A percentile compares a stretch with the other conserved stretches of the same genome.
Conservation (phyloP, 2,113 vertebrate genomes). For the Malurus alboscapulatus region DNA sequence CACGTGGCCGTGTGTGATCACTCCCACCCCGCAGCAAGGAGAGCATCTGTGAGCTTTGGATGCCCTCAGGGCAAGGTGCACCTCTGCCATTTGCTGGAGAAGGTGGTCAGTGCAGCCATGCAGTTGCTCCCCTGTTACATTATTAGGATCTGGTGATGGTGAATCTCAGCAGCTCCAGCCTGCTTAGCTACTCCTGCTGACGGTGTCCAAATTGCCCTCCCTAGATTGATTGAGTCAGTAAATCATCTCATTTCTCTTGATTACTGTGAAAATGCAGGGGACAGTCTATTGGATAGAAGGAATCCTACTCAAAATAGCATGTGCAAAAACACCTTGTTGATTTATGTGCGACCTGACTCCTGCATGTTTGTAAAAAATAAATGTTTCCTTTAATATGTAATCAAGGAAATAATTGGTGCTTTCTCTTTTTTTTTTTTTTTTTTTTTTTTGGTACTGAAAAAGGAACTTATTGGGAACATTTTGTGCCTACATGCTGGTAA, state of each 20-base stretch:
- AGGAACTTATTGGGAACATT: constrained; percentile 1
- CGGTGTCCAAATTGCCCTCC: neutral
- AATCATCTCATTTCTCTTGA: neutral
- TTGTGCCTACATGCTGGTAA: constrained; percentile 29
- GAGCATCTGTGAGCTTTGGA: neutral
- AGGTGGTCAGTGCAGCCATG: neutral
- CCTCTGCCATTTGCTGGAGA: neutral
- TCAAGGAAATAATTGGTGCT: constrained; percentile 37
- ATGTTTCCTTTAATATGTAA: constrained; percentile 29
- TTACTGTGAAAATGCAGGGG: neutral
- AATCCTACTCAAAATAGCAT: neutral
- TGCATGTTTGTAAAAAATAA: constrained; percentile 28
- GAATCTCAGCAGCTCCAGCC: neutral
- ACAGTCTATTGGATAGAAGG: neutral
- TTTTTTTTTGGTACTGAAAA: neutral
- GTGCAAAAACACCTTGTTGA: neutral
- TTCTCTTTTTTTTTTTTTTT: neutral
- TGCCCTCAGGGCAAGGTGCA: neutral
- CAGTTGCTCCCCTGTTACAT: accelerated
- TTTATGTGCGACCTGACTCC: neutral
- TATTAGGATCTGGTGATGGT: neutral
- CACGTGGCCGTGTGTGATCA: neutral
- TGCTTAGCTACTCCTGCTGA: neutral
- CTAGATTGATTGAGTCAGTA: neutral
- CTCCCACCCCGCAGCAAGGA: neutral